These are phyloP conservation scores for Sphecodes monilicornis DNA, from an alignment of 2,888 invertebrate genomes.

Conservation along the genomic window DNA sequence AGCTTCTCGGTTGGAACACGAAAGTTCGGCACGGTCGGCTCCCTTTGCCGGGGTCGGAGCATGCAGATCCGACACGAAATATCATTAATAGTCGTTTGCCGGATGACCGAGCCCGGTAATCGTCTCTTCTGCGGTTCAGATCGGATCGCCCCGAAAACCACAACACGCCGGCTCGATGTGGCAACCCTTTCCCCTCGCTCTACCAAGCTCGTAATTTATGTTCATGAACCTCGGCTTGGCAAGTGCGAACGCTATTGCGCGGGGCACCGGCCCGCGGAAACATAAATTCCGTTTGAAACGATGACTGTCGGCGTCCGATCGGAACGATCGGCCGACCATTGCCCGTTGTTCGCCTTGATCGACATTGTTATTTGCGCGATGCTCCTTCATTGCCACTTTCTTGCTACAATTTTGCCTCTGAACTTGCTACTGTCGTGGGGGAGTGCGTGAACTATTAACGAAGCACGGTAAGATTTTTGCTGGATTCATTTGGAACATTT, in stretches of 20 bases:
- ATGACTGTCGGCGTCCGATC: background rate
- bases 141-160: slow-evolving; percentile 78
- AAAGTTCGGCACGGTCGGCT: slow-evolving; percentile 71
- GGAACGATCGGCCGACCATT: background rate
- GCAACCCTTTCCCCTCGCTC: slow-evolving; percentile 39
- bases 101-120: slow-evolving; percentile 83
- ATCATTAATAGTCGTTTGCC: slow-evolving; percentile 84
- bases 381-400: background rate
- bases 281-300: slow-evolving; percentile 4
- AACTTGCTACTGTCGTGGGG: background rate
- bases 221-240: slow-evolving; percentile 60
- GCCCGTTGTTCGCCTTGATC: slow-evolving; percentile 6
- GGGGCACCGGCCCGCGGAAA: background rate
- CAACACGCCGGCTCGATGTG: slow-evolving; percentile 72
- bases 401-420: background rate
- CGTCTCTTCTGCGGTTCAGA: slow-evolving; percentile 78
- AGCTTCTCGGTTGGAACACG: slow-evolving; percentile 64
- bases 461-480: background rate
- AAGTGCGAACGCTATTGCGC: slow-evolving; percentile 53
- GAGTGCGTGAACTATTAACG: background rate
- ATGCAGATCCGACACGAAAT: slow-evolving; percentile 83
- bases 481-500: background rate
- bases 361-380: background rate
- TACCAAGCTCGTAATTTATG: slow-evolving; percentile 65
- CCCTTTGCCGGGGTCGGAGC: slow-evolving; percentile 73